Conservation (phyloP, 2,888 invertebrate genomes). For the Synanthedon vespiformis region DNA sequence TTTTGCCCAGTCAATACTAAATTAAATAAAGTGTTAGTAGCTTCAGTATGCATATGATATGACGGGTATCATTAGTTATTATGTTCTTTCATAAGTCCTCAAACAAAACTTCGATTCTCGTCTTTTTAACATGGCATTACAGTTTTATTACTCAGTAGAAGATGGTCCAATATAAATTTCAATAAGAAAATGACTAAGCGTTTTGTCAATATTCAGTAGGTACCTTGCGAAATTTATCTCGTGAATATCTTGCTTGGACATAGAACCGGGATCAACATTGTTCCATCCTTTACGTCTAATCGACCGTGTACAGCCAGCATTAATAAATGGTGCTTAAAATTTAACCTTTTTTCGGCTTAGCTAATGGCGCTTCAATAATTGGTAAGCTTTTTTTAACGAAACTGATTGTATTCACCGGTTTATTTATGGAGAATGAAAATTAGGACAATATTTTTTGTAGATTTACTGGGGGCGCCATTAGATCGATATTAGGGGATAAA, state of each 20-base stretch:
- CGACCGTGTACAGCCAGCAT: conserved; percentile 46
- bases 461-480: conserved; percentile 4
- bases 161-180: too few relatives aligned
- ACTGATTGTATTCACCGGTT: conserved; percentile 9
- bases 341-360: conserved; percentile 64
- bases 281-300: conserved; percentile 52
- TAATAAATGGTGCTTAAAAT: conserved; percentile 64
- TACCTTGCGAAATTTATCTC: not conserved
- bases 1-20: too few relatives aligned
- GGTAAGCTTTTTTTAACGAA: conserved; percentile 43
- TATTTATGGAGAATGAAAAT: conserved; percentile 45
- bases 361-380: conserved; percentile 61
- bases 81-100: too few relatives aligned
- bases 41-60: too few relatives aligned
- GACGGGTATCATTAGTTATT: too few relatives aligned
- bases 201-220: not conserved
- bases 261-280: conserved; percentile 15
- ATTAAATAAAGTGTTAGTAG: too few relatives aligned
- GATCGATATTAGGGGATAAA: not conserved
- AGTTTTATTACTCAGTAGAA: too few relatives aligned
- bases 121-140: too few relatives aligned
- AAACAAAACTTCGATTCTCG: too few relatives aligned
- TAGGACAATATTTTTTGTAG: not conserved
- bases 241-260: not conserved
- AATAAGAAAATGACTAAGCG: not conserved